Conservation (phyloP, 2,113 vertebrate species). For the Amblyopsis rosae region DNA sequence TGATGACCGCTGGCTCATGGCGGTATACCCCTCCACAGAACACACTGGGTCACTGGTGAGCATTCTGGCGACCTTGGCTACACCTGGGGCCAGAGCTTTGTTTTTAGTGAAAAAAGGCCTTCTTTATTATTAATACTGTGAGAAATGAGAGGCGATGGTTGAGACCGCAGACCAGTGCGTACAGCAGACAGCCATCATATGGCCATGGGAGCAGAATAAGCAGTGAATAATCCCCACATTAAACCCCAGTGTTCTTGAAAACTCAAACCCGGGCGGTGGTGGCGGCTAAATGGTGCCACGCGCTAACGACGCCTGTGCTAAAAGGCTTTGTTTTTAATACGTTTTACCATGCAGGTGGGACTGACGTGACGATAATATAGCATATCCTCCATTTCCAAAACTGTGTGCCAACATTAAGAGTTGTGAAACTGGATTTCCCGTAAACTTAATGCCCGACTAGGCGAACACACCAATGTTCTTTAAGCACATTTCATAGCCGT, state of each 20-base stretch:
- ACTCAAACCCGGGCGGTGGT: too few species aligned
- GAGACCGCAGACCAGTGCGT: neutral
- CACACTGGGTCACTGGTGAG: conserved; percentile 55
- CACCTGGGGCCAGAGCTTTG: conserved; percentile 38
- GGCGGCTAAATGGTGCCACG: too few species aligned
- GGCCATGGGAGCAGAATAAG: too few species aligned
- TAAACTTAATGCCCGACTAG: conserved; percentile 41
- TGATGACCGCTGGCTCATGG: conserved; percentile 29
- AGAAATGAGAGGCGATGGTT: conserved; percentile 61
- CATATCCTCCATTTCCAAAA: conserved; percentile 46
- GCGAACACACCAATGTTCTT: conserved; percentile 41
- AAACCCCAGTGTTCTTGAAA: too few species aligned
- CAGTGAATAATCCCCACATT: too few species aligned
- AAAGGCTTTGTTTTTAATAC: conserved; percentile 46
- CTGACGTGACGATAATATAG: conserved; percentile 46
- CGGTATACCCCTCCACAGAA: conserved; percentile 6
- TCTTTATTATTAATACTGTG: conserved; percentile 71
- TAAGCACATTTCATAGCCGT: conserved; percentile 43
- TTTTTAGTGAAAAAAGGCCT: conserved; percentile 51
- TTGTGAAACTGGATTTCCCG: conserved; percentile 34
- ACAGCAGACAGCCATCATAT: neutral
- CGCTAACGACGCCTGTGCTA: neutral
- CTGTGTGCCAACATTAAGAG: conserved; percentile 35
- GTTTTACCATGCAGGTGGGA: conserved; percentile 43
- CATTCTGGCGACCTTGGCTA: conserved; percentile 65